Conservation (phyloP, 2,797 vertebrate genomes). For the Sebastes matsubarae region DNA sequence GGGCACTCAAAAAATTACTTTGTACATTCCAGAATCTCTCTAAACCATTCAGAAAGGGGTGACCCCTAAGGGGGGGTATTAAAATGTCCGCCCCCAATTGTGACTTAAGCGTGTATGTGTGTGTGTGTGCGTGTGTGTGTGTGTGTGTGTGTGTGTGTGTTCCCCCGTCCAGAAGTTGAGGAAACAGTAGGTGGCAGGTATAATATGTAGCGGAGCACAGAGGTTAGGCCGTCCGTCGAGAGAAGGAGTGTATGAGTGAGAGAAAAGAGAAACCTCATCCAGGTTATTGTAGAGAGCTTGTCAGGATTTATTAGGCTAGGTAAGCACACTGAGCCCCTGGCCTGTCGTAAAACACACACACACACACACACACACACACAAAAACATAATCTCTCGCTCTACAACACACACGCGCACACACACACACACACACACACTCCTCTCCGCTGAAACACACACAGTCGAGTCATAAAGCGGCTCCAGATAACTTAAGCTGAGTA, state of each 20-base stretch:
- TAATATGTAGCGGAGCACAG: slow-evolving; percentile 60
- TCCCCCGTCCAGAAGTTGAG: slow-evolving; percentile 48
- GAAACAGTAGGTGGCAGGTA: slow-evolving; percentile 76
- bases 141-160: slow-evolving; percentile 28
- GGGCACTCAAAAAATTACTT: background rate
- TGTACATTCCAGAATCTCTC: no score
- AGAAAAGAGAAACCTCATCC: slow-evolving; percentile 69
- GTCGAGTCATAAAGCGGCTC: slow-evolving; percentile 61
- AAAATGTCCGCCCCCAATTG: no score
- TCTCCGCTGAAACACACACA: slow-evolving; percentile 9
- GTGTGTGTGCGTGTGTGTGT: slow-evolving; percentile 18
- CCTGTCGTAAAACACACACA: slow-evolving; percentile 71
- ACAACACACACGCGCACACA: slow-evolving; percentile 1
- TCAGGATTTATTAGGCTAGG: slow-evolving; percentile 77
- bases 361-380: slow-evolving; percentile 36
- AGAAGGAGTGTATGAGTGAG: slow-evolving; percentile 48
- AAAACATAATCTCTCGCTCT: background rate
- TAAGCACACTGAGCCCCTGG: slow-evolving; percentile 62
- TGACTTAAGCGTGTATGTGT: background rate
- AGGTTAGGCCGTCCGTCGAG: slow-evolving; percentile 44
- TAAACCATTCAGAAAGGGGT: no score
- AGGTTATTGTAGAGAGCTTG: slow-evolving; percentile 72
- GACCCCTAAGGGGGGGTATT: no score
- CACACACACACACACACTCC: slow-evolving; percentile 16
- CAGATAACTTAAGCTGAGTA: slow-evolving; percentile 79